Evolutionary conservation across 2,888 invertebrate species (phyloP).

Genomic region (Hetaerina titia): DNA sequence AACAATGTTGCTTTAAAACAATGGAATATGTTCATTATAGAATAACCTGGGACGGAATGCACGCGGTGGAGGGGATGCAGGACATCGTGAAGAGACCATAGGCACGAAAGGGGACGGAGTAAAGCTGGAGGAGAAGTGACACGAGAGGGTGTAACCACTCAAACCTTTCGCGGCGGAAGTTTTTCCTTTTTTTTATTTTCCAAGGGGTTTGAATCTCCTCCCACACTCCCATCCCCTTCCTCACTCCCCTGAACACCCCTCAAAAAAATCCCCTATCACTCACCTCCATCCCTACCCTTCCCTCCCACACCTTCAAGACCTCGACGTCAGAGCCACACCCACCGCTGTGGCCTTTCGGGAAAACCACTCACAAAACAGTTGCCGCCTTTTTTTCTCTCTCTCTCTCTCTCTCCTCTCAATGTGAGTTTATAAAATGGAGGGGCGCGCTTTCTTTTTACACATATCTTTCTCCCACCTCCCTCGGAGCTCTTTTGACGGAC

Average conservation of each 20-base stretch:
- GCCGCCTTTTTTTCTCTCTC: conserved; percentile 1
- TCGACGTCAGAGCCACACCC: conserved; percentile 24
- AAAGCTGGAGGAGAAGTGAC: neutral
- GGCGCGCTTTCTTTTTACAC: neutral
- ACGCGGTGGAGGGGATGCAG: too few relatives aligned
- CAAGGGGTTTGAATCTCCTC: neutral
- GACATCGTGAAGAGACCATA: too few relatives aligned
- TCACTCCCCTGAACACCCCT: neutral
- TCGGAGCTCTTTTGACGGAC: conserved; percentile 2
- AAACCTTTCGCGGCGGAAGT: neutral
- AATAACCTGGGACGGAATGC: too few relatives aligned
- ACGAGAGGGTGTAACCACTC: neutral
- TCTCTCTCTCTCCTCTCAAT: neutral
- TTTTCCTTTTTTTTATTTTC: neutral
- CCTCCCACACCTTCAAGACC: neutral
- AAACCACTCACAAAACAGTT: conserved; percentile 33
- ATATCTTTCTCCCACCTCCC: neutral
- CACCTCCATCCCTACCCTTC: neutral
- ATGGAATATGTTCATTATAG: too few relatives aligned
- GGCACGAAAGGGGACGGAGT: neutral
- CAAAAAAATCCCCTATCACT: neutral
- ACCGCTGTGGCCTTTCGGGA: conserved; percentile 27
- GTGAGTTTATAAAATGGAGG: conserved; percentile 19
- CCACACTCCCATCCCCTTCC: neutral
- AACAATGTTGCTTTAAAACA: too few relatives aligned